Percentiles rank a stretch among this genome's conserved stretches.
phyloP scores from a whole-genome alignment of 1,140 invertebrate genomes.

The Asbolus verrucosus region DNA sequence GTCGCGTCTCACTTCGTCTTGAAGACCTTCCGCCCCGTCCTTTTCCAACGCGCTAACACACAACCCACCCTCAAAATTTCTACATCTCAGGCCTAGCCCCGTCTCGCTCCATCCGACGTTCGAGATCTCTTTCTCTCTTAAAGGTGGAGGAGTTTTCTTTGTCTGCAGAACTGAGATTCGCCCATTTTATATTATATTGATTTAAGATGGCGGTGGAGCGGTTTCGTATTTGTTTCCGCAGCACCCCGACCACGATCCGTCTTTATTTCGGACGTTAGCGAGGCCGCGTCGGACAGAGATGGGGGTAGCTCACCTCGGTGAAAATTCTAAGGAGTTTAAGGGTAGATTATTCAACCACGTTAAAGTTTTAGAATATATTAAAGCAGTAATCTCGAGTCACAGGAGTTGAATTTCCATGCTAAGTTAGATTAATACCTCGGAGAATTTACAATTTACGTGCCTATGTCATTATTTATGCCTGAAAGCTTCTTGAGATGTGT shows the following conservation, averaged over 20 bases:
- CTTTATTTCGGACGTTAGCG: not conserved
- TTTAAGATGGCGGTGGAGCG: constrained; percentile 55
- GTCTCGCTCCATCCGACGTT: constrained; percentile 24
- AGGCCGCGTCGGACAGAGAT: not conserved
- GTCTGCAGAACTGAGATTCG: constrained; percentile 56
- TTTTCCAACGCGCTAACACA: constrained; percentile 1
- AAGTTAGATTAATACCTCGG: constrained; percentile 63
- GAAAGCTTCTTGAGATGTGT: constrained; percentile 63
- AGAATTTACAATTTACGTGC: constrained; percentile 63
- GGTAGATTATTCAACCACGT: constrained; percentile 56
- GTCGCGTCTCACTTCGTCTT: constrained; percentile 34
- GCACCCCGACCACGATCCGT: not conserved
- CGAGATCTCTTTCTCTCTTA: constrained; percentile 52
- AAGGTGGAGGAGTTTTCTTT: constrained; percentile 55
- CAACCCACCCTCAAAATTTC: constrained; percentile 6
- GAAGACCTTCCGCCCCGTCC: constrained; percentile 26
- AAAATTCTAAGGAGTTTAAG: constrained; percentile 13
- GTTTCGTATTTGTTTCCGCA: not conserved
- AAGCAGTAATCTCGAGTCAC: constrained; percentile 63
- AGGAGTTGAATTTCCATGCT: constrained; percentile 64
- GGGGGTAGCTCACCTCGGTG: not conserved
- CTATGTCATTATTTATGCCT: constrained; percentile 62
- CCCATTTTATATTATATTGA: constrained; percentile 59
- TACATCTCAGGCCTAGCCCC: not conserved
- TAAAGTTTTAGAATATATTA: constrained; percentile 64